Evolutionary conservation across 2,888 invertebrate genomes (phyloP).

Genomic region (Trissolcus brochymenae): DNA sequence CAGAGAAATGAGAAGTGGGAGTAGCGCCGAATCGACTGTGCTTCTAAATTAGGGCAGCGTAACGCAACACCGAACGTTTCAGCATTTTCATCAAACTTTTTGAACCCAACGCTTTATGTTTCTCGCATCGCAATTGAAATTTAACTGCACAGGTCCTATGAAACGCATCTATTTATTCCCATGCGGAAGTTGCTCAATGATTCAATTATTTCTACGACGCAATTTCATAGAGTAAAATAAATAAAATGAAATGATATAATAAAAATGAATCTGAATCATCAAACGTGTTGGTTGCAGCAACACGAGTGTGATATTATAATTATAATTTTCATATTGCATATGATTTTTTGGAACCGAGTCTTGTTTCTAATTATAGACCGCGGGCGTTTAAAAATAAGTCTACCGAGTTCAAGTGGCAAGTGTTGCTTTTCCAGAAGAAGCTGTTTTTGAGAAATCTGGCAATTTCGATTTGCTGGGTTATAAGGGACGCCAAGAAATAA

Average conservation of each 20-base stretch:
- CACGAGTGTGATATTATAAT: conserved; percentile 12
- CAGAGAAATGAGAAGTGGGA: conserved; percentile 65
- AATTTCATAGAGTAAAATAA: too few species aligned
- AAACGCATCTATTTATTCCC: too few species aligned
- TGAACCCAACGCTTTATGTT: conserved; percentile 12
- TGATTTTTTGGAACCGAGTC: conserved; percentile 19
- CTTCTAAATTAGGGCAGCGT: conserved; percentile 76
- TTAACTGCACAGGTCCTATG: too few species aligned
- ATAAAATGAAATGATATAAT: too few species aligned
- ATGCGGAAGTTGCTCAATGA: too few species aligned
- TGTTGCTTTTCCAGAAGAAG: conserved; percentile 2
- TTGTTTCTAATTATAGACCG: conserved; percentile 22
- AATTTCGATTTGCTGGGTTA: not conserved
- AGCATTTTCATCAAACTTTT: conserved; percentile 49
- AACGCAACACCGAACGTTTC: conserved; percentile 74
- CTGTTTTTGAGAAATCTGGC: conserved; percentile 4
- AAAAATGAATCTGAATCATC: conserved; percentile 1
- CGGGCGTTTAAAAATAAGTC: conserved; percentile 20
- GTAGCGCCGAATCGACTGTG: conserved; percentile 64
- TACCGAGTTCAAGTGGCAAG: conserved; percentile 5
- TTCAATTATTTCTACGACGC: not conserved
- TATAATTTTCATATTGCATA: conserved; percentile 20
- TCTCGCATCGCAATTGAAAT: too few species aligned
- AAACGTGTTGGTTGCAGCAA: conserved; percentile 8
- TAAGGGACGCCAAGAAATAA: too few species aligned